phyloP scores from a whole-genome alignment of 1,140 invertebrate genomes.

The Drosophila ironensis region DNA sequence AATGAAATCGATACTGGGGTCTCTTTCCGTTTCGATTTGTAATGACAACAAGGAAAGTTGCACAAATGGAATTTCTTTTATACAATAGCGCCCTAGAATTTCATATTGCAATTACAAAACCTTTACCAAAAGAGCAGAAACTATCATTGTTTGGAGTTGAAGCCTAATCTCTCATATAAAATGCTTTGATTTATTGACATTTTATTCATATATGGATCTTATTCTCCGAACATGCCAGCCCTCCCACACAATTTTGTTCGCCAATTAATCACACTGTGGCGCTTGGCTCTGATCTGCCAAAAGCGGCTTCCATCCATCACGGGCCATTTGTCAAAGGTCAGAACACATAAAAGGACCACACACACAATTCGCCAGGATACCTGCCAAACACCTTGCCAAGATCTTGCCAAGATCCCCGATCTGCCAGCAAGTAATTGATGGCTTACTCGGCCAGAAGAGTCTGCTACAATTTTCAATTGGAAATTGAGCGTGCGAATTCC shows the following conservation, averaged over 20 bases:
- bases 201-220: neutral
- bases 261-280: constrained; percentile 68
- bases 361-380: constrained; percentile 24
- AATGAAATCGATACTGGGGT: constrained; percentile 64
- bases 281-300: constrained; percentile 54
- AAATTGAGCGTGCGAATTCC: constrained; percentile 78
- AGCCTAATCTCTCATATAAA: too few species aligned
- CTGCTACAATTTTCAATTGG: constrained; percentile 72
- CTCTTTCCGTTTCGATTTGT: too few species aligned
- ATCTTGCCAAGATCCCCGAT: neutral
- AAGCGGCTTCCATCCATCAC: constrained; percentile 51
- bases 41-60: constrained; percentile 10
- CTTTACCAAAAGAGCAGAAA: too few species aligned
- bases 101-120: too few species aligned
- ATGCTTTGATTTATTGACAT: too few species aligned
- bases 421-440: constrained; percentile 59
- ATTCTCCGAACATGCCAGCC: neutral
- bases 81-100: too few species aligned
- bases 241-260: constrained; percentile 24
- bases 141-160: too few species aligned
- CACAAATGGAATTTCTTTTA: too few species aligned
- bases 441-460: constrained; percentile 44
- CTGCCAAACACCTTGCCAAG: constrained; percentile 47
- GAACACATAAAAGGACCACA: constrained; percentile 46
- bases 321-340: constrained; percentile 73